Evolutionary conservation across 2,888 invertebrate genomes (phyloP).

Genomic region (Spodoptera picta): DNA sequence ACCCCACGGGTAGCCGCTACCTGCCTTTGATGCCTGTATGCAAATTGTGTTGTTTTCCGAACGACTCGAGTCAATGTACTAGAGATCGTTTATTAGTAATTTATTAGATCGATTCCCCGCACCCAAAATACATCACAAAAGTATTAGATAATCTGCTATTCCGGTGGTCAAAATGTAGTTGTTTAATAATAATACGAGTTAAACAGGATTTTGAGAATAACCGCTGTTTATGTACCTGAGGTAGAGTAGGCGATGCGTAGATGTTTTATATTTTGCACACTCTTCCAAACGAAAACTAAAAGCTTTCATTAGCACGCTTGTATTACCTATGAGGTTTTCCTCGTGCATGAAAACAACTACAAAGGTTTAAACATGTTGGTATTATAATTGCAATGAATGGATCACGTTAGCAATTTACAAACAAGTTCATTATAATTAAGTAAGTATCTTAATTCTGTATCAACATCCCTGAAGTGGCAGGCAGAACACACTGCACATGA

Average conservation of each 20-base stretch:
- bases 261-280: constrained; percentile 1
- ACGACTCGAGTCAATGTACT: constrained; percentile 79
- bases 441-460: no score
- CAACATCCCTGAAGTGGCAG: no score
- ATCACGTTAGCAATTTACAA: no score
- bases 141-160: constrained; percentile 47
- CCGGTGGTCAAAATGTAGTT: constrained; percentile 37
- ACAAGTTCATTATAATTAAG: no score
- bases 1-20: constrained; percentile 78
- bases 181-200: constrained; percentile 45
- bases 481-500: no score
- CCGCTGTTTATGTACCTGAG: constrained; percentile 36
- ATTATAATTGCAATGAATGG: no score
- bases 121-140: constrained; percentile 56
- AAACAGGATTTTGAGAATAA: constrained; percentile 39
- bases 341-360: background rate
- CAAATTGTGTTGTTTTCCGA: constrained; percentile 81
- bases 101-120: constrained; percentile 76
- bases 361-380: background rate
- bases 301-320: background rate
- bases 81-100: constrained; percentile 74
- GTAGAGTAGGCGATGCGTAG: constrained; percentile 21
- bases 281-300: background rate
- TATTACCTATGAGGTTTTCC: background rate
- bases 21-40: constrained; percentile 82